phyloP scores from a whole-genome alignment of 2,113 vertebrate genomes.

The Crotalus horridus region DNA sequence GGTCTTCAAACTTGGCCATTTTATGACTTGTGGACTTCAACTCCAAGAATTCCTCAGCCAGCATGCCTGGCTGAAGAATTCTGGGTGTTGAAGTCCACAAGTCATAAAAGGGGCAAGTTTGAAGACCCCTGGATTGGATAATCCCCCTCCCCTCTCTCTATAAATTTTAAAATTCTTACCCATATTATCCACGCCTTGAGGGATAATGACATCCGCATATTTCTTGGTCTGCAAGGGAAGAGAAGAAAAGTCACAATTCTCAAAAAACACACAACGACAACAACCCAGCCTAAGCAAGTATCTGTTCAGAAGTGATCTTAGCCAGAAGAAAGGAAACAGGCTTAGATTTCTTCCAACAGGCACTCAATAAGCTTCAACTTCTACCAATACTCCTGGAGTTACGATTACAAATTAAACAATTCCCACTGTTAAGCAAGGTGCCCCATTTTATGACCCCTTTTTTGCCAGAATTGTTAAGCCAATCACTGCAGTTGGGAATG shows the following conservation, averaged over 20 bases:
- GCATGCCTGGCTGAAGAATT: no score
- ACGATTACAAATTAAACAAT: no score
- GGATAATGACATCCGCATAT: conserved; percentile 95
- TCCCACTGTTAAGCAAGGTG: no score
- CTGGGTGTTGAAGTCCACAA: no score
- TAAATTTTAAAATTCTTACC: conserved; percentile 70
- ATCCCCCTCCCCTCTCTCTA: background rate
- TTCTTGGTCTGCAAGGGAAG: conserved; percentile 87
- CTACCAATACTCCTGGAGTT: background rate
- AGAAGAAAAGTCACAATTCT: conserved; percentile 4
- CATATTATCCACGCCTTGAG: conserved; percentile 96
- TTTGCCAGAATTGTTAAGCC: no score
- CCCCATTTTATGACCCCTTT: no score
- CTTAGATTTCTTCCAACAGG: background rate
- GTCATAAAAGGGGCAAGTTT: no score
- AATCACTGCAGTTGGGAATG: no score
- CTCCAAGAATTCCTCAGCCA: background rate
- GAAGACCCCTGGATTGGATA: background rate
- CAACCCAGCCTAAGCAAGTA: background rate
- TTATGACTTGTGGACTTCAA: background rate
- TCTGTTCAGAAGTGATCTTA: background rate
- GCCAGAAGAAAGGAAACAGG: background rate
- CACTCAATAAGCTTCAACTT: background rate
- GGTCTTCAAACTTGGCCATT: no score
- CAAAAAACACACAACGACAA: background rate